Evolutionary conservation across 2,797 vertebrate genomes (phyloP).

Genomic region (Protonibea diacanthus): DNA sequence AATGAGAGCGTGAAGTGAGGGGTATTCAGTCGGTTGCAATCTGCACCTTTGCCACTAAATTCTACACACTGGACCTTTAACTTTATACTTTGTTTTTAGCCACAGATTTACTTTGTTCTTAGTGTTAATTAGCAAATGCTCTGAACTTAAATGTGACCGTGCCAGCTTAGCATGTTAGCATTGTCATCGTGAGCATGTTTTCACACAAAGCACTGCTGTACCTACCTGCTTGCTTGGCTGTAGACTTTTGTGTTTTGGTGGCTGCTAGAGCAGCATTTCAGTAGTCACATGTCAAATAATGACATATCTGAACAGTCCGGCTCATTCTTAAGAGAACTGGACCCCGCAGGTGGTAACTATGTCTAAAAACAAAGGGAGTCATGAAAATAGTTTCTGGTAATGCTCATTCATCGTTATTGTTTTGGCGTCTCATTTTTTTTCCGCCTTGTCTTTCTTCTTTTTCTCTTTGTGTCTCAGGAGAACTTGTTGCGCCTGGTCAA

Average conservation of each 20-base stretch:
- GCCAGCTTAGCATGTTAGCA: background rate
- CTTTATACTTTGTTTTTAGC: background rate
- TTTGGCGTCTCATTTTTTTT: constrained; percentile 10
- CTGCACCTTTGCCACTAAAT: too few species aligned
- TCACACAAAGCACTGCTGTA: background rate
- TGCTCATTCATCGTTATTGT: constrained; percentile 30
- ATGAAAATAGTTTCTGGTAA: constrained; percentile 7
- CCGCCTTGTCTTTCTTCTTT: constrained; percentile 21
- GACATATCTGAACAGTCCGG: constrained; percentile 9
- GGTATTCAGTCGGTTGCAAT: too few species aligned
- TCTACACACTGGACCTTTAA: too few species aligned
- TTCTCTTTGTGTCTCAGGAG: constrained; percentile 83
- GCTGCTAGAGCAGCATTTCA: background rate
- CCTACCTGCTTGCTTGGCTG: background rate
- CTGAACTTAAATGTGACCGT: background rate
- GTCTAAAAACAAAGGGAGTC: constrained; percentile 12
- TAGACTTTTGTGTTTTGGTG: background rate
- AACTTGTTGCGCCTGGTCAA: constrained; percentile 95
- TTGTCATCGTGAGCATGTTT: background rate
- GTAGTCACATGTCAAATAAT: constrained; percentile 1
- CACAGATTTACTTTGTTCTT: background rate
- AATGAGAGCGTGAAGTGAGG: too few species aligned
- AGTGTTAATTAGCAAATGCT: background rate
- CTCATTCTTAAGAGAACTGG: constrained; percentile 24
- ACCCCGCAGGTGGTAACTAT: constrained; percentile 8